Evolutionary conservation across 2,113 vertebrate genomes (phyloP).

Genomic region (Diadophis punctatus): DNA sequence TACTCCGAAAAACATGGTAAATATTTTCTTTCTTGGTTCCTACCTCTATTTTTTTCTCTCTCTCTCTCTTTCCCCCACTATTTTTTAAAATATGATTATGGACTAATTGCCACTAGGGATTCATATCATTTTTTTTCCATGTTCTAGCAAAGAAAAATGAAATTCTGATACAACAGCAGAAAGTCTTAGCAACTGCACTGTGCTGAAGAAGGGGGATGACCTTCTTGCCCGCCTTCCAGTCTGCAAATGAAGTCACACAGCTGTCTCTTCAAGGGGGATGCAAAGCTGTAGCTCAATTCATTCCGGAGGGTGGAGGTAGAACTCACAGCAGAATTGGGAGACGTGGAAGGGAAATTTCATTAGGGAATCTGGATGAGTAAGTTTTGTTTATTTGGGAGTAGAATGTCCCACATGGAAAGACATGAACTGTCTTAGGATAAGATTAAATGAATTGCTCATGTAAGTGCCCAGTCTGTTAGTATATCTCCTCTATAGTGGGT

Average conservation of each 20-base stretch:
- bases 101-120: constrained; percentile 36
- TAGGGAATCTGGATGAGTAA: constrained; percentile 25
- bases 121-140: constrained; percentile 43
- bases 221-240: neutral
- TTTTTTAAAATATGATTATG: constrained; percentile 8
- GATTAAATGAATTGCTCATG: constrained; percentile 41
- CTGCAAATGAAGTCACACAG: neutral
- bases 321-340: constrained; percentile 28
- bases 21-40: constrained; percentile 43
- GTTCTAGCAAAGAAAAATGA: neutral
- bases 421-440: constrained; percentile 10
- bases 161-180: constrained; percentile 20
- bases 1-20: no score
- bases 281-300: constrained; percentile 2
- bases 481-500: constrained; percentile 24
- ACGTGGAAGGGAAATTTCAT: constrained; percentile 5
- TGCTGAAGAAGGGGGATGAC: constrained; percentile 16
- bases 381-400: constrained; percentile 42
- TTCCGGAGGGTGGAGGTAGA: constrained; percentile 19
- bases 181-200: constrained; percentile 27
- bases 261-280: constrained; percentile 11
- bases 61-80: neutral
- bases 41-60: neutral
- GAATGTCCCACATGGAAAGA: constrained; percentile 42
- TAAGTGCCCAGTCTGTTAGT: constrained; percentile 22